phyloP scores from a whole-genome alignment of 2,113 vertebrate species.

The Tinamus guttatus region DNA sequence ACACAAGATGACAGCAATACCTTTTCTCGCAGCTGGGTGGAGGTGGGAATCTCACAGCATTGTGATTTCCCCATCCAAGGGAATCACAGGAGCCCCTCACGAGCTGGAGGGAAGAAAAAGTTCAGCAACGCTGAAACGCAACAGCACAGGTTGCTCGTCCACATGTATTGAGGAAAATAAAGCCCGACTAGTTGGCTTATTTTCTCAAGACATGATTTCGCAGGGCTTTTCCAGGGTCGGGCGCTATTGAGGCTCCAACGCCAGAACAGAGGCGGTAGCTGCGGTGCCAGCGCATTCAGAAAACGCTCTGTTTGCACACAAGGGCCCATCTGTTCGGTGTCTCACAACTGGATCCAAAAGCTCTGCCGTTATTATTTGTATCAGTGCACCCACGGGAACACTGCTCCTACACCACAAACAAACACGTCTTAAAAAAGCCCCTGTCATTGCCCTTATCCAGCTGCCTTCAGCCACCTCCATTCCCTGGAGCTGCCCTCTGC shows the following conservation, averaged over 20 bases:
- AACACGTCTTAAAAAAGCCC: not conserved
- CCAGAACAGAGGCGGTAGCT: not conserved
- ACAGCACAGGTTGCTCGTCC: not conserved
- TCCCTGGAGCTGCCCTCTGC: not conserved
- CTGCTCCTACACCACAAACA: not conserved
- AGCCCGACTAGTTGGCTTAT: not conserved
- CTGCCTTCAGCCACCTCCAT: not conserved
- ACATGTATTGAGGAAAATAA: not conserved
- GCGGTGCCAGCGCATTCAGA: not conserved
- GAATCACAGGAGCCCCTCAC: not conserved
- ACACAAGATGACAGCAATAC: not conserved
- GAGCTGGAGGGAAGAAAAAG: not conserved
- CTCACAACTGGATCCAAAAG: slow-evolving; percentile 43
- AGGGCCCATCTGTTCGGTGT: slow-evolving; percentile 42
- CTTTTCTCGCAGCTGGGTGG: not conserved
- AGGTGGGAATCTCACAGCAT: not conserved
- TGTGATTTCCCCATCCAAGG: not conserved
- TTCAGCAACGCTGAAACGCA: not conserved
- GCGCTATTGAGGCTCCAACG: not conserved
- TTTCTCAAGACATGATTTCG: not conserved
- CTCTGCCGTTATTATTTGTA: not conserved
- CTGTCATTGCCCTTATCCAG: not conserved
- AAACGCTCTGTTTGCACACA: slow-evolving; percentile 24
- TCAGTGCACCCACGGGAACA: not conserved
- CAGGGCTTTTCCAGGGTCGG: not conserved